These are phyloP conservation scores for Matsumurasca onukii DNA, from an alignment of 1,140 invertebrate species.

Conservation along the genomic window DNA sequence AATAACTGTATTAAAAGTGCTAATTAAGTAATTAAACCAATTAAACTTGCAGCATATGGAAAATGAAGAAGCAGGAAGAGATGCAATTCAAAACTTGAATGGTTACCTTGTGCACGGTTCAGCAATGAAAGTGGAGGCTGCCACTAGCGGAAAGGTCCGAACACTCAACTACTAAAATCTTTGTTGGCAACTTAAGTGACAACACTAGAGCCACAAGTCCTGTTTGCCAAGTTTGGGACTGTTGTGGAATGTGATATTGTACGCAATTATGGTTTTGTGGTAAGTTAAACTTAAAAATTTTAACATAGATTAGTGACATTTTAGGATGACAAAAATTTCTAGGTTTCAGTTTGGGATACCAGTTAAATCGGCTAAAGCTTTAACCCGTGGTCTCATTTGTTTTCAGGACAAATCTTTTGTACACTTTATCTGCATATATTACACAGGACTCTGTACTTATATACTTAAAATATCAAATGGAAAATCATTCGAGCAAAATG, in stretches of 20 bases:
- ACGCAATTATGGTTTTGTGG: constrained; percentile 87
- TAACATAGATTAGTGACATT: too few species aligned
- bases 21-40: too few species aligned
- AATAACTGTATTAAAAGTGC: too few species aligned
- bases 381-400: too few species aligned
- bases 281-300: constrained; percentile 41
- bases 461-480: too few species aligned
- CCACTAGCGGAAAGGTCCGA: constrained; percentile 80
- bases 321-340: too few species aligned
- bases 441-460: too few species aligned
- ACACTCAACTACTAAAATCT: constrained; percentile 85
- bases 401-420: too few species aligned
- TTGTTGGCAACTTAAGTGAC: constrained; percentile 87
- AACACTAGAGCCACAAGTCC: constrained; percentile 82
- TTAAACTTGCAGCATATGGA: constrained; percentile 94
- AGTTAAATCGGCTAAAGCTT: too few species aligned
- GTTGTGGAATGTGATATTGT: constrained; percentile 91
- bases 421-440: too few species aligned
- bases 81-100: constrained; percentile 90
- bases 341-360: too few species aligned
- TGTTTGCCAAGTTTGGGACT: constrained; percentile 85
- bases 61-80: constrained; percentile 85
- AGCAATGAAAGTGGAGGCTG: constrained; percentile 89
- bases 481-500: too few species aligned
- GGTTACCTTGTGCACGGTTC: constrained; percentile 83